These are phyloP conservation scores for Vandiemenella viatica DNA, from an alignment of 2,888 invertebrate genomes.

Conservation along the genomic window DNA sequence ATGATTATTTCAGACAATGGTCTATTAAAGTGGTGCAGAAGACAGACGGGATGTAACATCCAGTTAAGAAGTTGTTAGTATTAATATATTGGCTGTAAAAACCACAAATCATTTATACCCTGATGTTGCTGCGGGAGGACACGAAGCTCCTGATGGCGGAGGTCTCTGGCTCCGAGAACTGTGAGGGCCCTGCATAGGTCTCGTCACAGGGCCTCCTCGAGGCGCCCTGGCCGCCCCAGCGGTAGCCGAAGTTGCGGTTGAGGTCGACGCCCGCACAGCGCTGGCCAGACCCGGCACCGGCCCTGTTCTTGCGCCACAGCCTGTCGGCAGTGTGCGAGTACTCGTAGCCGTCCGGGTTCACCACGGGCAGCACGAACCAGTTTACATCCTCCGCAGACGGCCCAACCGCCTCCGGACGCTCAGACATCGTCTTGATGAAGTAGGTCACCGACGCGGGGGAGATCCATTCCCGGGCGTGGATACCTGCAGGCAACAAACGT, in stretches of 20 bases:
- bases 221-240: conserved; percentile 76
- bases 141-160: conserved; percentile 43
- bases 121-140: conserved; percentile 22
- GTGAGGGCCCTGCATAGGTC: conserved; percentile 58
- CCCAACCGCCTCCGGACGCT: conserved; percentile 48
- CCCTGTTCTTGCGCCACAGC: conserved; percentile 69
- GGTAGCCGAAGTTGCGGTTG: conserved; percentile 75
- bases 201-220: conserved; percentile 70
- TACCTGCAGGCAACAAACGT: conserved; percentile 36
- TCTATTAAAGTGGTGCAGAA: no score
- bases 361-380: conserved; percentile 55
- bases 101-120: no score
- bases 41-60: no score
- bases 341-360: conserved; percentile 80
- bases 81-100: no score
- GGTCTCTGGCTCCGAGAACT: conserved; percentile 82
- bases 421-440: conserved; percentile 52
- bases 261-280: conserved; percentile 63
- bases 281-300: conserved; percentile 33
- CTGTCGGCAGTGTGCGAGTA: conserved; percentile 50
- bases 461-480: conserved; percentile 85
- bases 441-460: conserved; percentile 64
- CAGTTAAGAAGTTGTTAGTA: no score
- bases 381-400: conserved; percentile 35
- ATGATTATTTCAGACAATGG: no score